These are phyloP conservation scores for Smittia sp. DNA, from an alignment of 2,888 invertebrate genomes.

Conservation along the genomic window DNA sequence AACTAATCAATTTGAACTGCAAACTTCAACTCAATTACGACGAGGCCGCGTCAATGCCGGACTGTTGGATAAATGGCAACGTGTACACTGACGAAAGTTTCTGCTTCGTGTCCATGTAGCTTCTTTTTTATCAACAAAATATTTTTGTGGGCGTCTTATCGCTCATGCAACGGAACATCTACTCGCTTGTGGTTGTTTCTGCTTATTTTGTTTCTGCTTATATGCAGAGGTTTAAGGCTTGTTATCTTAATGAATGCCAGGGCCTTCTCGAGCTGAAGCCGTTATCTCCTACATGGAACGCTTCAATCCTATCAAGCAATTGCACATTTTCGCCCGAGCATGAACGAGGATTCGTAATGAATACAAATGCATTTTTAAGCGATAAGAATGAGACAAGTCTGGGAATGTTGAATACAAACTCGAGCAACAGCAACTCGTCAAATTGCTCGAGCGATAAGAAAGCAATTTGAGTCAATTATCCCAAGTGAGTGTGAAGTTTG, in stretches of 20 bases:
- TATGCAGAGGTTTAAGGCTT: neutral
- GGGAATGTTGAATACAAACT: too few relatives aligned
- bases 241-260: neutral
- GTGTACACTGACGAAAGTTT: neutral
- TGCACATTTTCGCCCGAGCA: too few relatives aligned
- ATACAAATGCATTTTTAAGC: too few relatives aligned
- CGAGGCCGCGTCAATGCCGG: neutral
- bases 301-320: too few relatives aligned
- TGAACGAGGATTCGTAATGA: too few relatives aligned
- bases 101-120: neutral
- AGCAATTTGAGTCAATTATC: slow-evolving; percentile 37
- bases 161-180: neutral
- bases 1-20: too few relatives aligned
- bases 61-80: slow-evolving; percentile 6
- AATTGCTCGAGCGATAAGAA: slow-evolving; percentile 10
- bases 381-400: too few relatives aligned
- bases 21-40: neutral
- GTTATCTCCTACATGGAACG: too few relatives aligned
- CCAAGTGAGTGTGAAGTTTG: neutral
- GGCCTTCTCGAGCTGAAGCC: too few relatives aligned
- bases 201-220: neutral
- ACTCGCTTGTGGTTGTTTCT: neutral
- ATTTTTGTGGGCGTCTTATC: slow-evolving; percentile 42
- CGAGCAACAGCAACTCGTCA: too few relatives aligned
- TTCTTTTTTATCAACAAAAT: neutral